Evolutionary conservation across 2,888 invertebrate species (phyloP), one percentile per base, ranked within the genome.

Genomic region (Pristionchus fissidentatus): DNA sequence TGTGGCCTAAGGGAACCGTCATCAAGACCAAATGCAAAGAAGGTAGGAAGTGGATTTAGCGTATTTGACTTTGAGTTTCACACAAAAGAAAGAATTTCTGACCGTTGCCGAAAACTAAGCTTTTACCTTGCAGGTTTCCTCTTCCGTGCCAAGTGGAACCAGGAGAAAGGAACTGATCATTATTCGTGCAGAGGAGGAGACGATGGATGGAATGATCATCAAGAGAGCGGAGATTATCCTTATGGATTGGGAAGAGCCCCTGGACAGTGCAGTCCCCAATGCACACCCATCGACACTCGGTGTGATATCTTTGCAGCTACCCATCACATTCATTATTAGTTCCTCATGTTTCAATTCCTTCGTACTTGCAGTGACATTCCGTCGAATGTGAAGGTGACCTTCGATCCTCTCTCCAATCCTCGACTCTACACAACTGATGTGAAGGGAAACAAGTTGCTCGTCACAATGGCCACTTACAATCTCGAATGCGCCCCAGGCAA

Each of bases 21-120:
- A 41, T 79, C n/a, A 41, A 35, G 38, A 79, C 79, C 0, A 79
- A 79, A 41, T 79, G 79, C 52, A 79, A 79, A 57, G 79, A 79
- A 22, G 79, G 77, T 77, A 15, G 35, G 62, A 35, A 62, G 13
- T 10, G 5, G 32, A 57, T n/a, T n/a, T n/a, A n/a, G n/a, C 13
- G 52, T 49, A 19, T 10, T 15, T 49, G 19, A 19, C n/a, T n/a
- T n/a, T n/a, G n/a, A n/a, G n/a, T n/a, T n/a, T n/a, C n/a, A n/a
- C n/a, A n/a, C 29, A 26, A 60, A n/a, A 22, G 32, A 41, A 43
- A 26, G 13, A 46, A 29, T 43, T 41, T n/a, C 13, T 7, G 41
- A 15, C n/a, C n/a, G 41, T 41, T n/a, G 43, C 15, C 1, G 26
- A 73, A 7, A 5, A 73, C 1, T 73, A 19, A 26, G n/a, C 8